phyloP scores from a whole-genome alignment of 2,797 vertebrate genomes.

The Epinephelus awoara region DNA sequence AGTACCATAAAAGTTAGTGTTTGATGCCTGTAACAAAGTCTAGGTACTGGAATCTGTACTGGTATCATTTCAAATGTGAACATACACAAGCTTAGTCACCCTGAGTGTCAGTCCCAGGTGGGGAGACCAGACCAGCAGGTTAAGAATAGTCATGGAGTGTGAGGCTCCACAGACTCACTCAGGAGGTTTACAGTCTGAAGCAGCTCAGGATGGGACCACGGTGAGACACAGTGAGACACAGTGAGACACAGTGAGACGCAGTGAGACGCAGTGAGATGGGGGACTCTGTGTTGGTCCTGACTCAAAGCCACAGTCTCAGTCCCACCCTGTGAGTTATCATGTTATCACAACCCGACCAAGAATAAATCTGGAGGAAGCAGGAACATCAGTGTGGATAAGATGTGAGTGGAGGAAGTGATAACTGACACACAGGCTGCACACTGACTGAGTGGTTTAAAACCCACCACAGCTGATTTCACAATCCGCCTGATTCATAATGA shows the following conservation, averaged over 20 bases:
- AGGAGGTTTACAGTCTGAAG: background rate
- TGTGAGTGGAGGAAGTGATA: slow-evolving; percentile 25
- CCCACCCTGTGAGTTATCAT: slow-evolving; percentile 46
- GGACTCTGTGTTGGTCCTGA: too few relatives aligned
- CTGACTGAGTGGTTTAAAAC: slow-evolving; percentile 9
- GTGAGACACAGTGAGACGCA: too few relatives aligned
- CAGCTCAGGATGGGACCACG: too few relatives aligned
- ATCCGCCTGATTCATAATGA: background rate
- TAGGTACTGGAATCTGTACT: too few relatives aligned
- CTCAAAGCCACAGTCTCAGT: slow-evolving; percentile 44
- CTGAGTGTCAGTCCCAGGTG: too few relatives aligned
- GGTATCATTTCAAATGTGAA: too few relatives aligned
- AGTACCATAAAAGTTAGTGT: too few relatives aligned
- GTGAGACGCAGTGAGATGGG: too few relatives aligned
- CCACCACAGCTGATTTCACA: slow-evolving; percentile 2
- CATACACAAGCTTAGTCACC: too few relatives aligned
- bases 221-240: too few relatives aligned
- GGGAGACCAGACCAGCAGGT: background rate
- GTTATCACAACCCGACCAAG: background rate
- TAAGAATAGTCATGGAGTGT: slow-evolving; percentile 28
- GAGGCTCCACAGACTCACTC: slow-evolving; percentile 34
- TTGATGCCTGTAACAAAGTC: too few relatives aligned
- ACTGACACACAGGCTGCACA: slow-evolving; percentile 4
- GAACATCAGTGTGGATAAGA: slow-evolving; percentile 19
- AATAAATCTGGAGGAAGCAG: slow-evolving; percentile 34